Evolutionary conservation across 2,888 invertebrate genomes (phyloP).

Genomic region (Oligia fasciuncula): DNA sequence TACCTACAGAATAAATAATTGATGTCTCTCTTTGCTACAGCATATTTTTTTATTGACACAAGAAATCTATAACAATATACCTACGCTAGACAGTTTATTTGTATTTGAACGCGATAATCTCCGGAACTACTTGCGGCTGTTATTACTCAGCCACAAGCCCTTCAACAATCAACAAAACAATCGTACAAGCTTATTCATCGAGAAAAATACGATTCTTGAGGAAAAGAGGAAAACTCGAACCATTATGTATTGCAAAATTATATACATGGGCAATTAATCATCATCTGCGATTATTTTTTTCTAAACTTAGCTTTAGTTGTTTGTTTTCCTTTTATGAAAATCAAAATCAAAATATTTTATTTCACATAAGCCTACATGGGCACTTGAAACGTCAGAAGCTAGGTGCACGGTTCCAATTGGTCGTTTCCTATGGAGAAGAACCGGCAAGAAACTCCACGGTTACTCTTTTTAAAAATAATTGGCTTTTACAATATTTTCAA

Average conservation of each 20-base stretch:
- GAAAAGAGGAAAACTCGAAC: slow-evolving; percentile 4
- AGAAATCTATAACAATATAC: background rate
- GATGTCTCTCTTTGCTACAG: background rate
- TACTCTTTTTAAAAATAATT: too few species aligned
- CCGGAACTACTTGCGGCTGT: background rate
- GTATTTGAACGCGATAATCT: background rate
- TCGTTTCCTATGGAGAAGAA: too few species aligned
- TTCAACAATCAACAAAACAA: background rate
- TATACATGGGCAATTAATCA: slow-evolving; percentile 20
- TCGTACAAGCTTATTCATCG: too few species aligned
- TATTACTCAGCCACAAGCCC: too few species aligned
- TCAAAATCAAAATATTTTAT: too few species aligned
- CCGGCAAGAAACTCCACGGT: too few species aligned
- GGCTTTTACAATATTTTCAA: too few species aligned
- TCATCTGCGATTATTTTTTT: background rate
- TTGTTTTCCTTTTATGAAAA: too few species aligned
- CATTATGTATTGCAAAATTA: background rate
- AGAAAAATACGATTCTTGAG: background rate
- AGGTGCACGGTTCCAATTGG: too few species aligned
- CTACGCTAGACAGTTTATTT: background rate
- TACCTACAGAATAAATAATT: background rate
- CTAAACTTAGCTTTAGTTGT: too few species aligned
- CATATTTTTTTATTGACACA: background rate
- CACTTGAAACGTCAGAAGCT: too few species aligned
- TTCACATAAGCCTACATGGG: too few species aligned